Conservation (phyloP, 2,888 invertebrate species). For the Chironomus tentans region DNA sequence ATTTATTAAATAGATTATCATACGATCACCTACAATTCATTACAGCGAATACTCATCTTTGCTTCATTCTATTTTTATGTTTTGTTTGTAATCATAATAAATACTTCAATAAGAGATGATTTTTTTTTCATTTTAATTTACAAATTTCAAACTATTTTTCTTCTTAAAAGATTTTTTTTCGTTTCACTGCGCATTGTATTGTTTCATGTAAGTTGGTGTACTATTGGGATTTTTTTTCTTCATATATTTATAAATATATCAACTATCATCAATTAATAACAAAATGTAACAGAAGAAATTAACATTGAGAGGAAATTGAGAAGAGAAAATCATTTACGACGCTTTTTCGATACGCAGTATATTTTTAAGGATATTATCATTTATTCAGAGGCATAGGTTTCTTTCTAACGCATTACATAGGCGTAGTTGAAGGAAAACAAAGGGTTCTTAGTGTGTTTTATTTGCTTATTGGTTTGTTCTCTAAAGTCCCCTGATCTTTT, state of each 20-base stretch:
- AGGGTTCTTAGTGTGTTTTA: neutral
- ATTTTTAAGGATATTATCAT: neutral
- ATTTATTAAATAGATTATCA: neutral
- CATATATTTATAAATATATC: neutral
- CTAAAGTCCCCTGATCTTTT: neutral
- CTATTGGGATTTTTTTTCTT: neutral
- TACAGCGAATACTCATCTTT: constrained; percentile 21
- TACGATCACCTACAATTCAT: constrained; percentile 25
- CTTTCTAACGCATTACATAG: neutral
- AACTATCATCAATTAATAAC: neutral
- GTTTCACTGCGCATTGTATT: neutral
- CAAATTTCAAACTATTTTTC: neutral
- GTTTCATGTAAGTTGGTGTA: neutral
- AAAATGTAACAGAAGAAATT: neutral
- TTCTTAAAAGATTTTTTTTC: neutral
- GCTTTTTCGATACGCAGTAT: neutral
- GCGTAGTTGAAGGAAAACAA: neutral
- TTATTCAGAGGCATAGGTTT: neutral
- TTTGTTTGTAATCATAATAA: neutral
- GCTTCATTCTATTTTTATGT: neutral
- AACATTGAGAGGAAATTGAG: neutral
- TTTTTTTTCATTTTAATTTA: neutral
- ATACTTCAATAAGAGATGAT: neutral
- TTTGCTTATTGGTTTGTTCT: neutral
- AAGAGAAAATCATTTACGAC: neutral